These are phyloP conservation scores for Saturnia pavonia DNA, from an alignment of 2,888 invertebrate genomes.

Conservation along the genomic window DNA sequence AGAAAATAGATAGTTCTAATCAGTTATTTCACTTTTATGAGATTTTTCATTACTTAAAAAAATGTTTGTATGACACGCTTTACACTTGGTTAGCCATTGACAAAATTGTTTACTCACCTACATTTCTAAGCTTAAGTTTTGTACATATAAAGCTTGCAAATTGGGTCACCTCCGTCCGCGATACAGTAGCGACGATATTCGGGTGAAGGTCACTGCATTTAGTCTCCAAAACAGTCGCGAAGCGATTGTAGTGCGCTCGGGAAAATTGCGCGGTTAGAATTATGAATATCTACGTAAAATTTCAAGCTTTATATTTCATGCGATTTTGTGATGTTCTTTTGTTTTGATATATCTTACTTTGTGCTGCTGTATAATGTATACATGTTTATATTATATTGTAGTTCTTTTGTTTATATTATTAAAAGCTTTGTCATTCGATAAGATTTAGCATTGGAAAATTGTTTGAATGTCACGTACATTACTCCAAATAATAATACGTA, in stretches of 20 bases:
- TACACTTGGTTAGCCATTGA: not conserved
- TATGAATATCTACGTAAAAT: slow-evolving; percentile 10
- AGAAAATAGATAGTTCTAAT: not conserved
- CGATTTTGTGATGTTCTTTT: not conserved
- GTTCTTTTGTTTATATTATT: slow-evolving; percentile 8
- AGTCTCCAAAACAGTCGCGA: slow-evolving; percentile 17
- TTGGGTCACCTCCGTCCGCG: slow-evolving; percentile 34
- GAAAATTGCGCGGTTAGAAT: slow-evolving; percentile 17
- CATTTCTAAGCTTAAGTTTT: slow-evolving; percentile 11
- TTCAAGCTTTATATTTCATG: not conserved
- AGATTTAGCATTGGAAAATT: slow-evolving; percentile 6
- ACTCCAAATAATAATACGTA: not conserved
- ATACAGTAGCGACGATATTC: slow-evolving; percentile 21
- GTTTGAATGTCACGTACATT: slow-evolving; percentile 10
- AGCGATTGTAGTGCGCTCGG: slow-evolving; percentile 11
- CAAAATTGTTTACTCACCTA: slow-evolving; percentile 6
- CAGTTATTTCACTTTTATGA: not conserved
- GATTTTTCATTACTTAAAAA: not conserved
- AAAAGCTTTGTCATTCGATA: not conserved
- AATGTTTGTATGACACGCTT: not conserved
- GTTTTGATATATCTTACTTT: not conserved
- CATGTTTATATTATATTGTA: not conserved
- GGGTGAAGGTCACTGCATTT: slow-evolving; percentile 41
- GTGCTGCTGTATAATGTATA: not conserved
- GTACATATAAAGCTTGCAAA: slow-evolving; percentile 25